phyloP scores from a whole-genome alignment of 2,797 vertebrate species.

The Sebastes glaucus region DNA sequence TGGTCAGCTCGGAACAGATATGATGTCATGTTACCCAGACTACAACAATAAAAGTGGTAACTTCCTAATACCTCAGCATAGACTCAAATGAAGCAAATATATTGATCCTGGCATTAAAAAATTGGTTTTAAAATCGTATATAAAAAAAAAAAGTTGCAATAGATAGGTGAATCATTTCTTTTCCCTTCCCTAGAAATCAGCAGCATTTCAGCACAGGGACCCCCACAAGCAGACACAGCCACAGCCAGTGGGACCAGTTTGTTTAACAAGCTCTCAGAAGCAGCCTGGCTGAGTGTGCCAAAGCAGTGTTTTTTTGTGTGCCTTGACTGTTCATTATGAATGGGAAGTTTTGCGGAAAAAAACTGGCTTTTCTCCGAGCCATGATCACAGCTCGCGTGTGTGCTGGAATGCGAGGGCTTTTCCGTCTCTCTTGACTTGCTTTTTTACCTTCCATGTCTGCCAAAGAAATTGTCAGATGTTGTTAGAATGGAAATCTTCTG shows the following conservation, averaged over 20 bases:
- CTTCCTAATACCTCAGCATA: too few species aligned
- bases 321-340: slow-evolving; percentile 70
- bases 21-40: too few species aligned
- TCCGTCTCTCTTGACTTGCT: slow-evolving; percentile 48
- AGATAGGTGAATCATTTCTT: too few species aligned
- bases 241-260: slow-evolving; percentile 59
- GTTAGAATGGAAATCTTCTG: slow-evolving; percentile 29
- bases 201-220: slow-evolving; percentile 32
- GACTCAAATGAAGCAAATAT: too few species aligned
- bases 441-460: slow-evolving; percentile 35
- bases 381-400: slow-evolving; percentile 64
- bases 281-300: slow-evolving; percentile 55
- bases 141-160: too few species aligned
- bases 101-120: too few species aligned
- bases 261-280: slow-evolving; percentile 64
- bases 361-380: slow-evolving; percentile 53
- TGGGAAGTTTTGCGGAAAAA: slow-evolving; percentile 48
- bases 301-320: slow-evolving; percentile 54
- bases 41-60: too few species aligned
- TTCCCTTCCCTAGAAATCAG: slow-evolving; percentile 17
- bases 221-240: slow-evolving; percentile 39
- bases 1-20: too few species aligned
- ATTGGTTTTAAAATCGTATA: too few species aligned
- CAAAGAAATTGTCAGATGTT: slow-evolving; percentile 27
- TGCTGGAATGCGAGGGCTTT: slow-evolving; percentile 50